These are phyloP conservation scores for Lithophane ornitopus DNA, from an alignment of 2,888 invertebrate species.

Conservation along the genomic window DNA sequence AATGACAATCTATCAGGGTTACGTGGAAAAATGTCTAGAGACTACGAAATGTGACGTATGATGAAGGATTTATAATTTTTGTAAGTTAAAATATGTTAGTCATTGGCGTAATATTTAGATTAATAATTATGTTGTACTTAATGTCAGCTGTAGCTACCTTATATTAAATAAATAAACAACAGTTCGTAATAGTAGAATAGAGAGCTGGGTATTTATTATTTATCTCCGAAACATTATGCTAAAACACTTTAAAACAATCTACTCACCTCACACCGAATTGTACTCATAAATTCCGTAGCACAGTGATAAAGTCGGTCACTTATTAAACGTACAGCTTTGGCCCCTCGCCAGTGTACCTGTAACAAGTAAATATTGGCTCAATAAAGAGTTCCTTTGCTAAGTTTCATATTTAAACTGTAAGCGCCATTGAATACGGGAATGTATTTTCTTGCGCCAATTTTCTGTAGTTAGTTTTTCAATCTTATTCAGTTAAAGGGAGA, in stretches of 20 bases:
- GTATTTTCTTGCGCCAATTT: slow-evolving; percentile 35
- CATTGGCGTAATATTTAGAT: too few relatives aligned
- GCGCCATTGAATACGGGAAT: slow-evolving; percentile 49
- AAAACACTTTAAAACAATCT: slow-evolving; percentile 2
- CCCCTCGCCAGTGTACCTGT: slow-evolving; percentile 63
- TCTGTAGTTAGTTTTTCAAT: slow-evolving; percentile 24
- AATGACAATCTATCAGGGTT: not conserved
- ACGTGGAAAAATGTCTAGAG: not conserved
- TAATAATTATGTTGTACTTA: too few relatives aligned
- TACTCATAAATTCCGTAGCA: slow-evolving; percentile 44
- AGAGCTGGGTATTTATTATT: not conserved
- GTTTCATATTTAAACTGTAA: slow-evolving; percentile 61
- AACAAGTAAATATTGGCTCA: slow-evolving; percentile 69
- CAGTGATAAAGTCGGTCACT: slow-evolving; percentile 73
- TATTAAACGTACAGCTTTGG: slow-evolving; percentile 68
- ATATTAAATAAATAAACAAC: too few relatives aligned
- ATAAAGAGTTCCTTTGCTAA: slow-evolving; percentile 57
- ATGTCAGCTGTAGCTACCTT: too few relatives aligned
- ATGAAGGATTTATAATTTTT: too few relatives aligned
- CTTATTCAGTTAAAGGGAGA: not conserved
- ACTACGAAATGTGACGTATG: too few relatives aligned
- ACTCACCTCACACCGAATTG: slow-evolving; percentile 34
- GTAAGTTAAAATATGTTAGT: too few relatives aligned
- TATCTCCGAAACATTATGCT: not conserved
- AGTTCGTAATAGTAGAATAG: not conserved